Conservation (phyloP, 2,797 vertebrate genomes). For the Pangasius krempfi region DNA sequence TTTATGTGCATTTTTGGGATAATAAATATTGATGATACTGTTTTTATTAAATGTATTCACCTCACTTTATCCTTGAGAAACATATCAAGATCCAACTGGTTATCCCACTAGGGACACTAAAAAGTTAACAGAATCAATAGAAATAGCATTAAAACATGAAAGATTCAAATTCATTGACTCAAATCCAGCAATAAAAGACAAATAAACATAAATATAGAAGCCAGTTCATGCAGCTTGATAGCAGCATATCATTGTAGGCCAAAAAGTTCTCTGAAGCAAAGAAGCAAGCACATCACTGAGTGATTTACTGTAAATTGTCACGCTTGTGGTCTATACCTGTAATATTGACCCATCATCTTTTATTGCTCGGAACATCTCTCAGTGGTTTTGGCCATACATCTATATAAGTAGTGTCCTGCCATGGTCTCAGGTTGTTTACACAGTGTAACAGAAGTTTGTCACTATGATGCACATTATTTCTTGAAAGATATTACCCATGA, state of each 20-base stretch:
- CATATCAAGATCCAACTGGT: slow-evolving; percentile 43
- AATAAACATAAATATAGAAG: slow-evolving; percentile 39
- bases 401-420: slow-evolving; percentile 47
- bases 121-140: slow-evolving; percentile 53
- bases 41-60: slow-evolving; percentile 60
- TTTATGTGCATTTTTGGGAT: slow-evolving; percentile 50
- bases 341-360: slow-evolving; percentile 23
- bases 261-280: slow-evolving; percentile 20
- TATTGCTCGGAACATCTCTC: slow-evolving; percentile 10
- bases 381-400: slow-evolving; percentile 19
- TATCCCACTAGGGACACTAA: slow-evolving; percentile 47
- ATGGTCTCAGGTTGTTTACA: slow-evolving; percentile 33
- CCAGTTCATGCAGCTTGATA: background rate
- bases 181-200: slow-evolving; percentile 44
- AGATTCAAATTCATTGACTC: slow-evolving; percentile 32
- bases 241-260: background rate
- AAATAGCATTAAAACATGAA: slow-evolving; percentile 47
- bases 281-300: slow-evolving; percentile 7
- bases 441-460: slow-evolving; percentile 68
- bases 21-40: slow-evolving; percentile 56
- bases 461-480: slow-evolving; percentile 74
- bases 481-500: slow-evolving; percentile 69
- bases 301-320: slow-evolving; percentile 25
- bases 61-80: slow-evolving; percentile 52
- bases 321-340: background rate